Conservation (phyloP, 1,140 invertebrate species). For the Phocides pigmalion region DNA sequence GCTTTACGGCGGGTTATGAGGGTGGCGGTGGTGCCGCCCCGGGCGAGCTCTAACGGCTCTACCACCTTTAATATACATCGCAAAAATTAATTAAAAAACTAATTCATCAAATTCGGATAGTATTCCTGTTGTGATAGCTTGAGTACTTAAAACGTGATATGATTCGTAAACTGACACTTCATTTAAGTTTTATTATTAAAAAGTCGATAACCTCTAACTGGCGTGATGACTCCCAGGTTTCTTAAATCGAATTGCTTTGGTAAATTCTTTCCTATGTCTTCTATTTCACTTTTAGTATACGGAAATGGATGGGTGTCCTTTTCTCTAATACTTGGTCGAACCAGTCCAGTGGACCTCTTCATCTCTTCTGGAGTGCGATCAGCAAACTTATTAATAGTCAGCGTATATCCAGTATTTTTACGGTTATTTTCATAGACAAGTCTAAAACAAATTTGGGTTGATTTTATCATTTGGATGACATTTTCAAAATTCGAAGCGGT, state of each 20-base stretch:
- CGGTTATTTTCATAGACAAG: constrained; percentile 45
- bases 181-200: background rate
- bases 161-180: too few relatives aligned
- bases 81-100: too few relatives aligned
- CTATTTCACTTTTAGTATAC: constrained; percentile 71
- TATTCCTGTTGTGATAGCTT: too few relatives aligned
- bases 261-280: constrained; percentile 65
- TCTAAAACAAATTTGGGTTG: constrained; percentile 44
- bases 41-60: too few relatives aligned
- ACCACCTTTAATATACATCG: too few relatives aligned
- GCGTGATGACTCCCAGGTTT: constrained; percentile 93
- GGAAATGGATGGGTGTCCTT: constrained; percentile 89
- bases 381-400: constrained; percentile 61
- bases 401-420: constrained; percentile 54
- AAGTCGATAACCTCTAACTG: constrained; percentile 90
- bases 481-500: too few relatives aligned
- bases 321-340: constrained; percentile 40
- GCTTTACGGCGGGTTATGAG: too few relatives aligned
- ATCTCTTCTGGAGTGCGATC: constrained; percentile 64
- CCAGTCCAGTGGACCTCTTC: constrained; percentile 52
- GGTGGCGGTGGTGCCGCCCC: too few relatives aligned
- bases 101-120: too few relatives aligned
- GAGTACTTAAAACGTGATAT: too few relatives aligned
- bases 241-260: constrained; percentile 94
- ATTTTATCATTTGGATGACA: too few relatives aligned